A percentile compares a stretch with the other conserved stretches of the same genome.
phyloP scores from a whole-genome alignment of 2,888 invertebrate species.

The Cheilosia pagana region DNA sequence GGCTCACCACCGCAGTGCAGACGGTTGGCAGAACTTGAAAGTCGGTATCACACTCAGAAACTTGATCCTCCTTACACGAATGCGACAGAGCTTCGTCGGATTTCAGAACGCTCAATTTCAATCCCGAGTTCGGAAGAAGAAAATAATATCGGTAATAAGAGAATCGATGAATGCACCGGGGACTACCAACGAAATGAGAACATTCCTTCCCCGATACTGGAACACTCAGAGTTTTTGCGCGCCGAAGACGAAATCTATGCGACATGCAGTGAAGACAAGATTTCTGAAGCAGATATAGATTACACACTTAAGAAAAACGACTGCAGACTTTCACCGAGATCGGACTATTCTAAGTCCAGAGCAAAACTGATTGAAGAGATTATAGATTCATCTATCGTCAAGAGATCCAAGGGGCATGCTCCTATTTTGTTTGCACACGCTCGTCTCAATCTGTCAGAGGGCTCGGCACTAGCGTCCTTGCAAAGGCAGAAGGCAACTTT shows the following conservation, averaged over 20 bases:
- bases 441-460: conserved; percentile 92
- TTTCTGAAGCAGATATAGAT: conserved; percentile 85
- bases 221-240: conserved; percentile 86
- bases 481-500: conserved; percentile 91
- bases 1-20: conserved; percentile 90
- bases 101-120: conserved; percentile 90
- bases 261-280: conserved; percentile 83
- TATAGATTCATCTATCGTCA: conserved; percentile 87
- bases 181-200: conserved; percentile 86
- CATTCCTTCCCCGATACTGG: conserved; percentile 87
- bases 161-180: conserved; percentile 85
- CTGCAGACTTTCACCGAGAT: conserved; percentile 72
- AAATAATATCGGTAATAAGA: conserved; percentile 86
- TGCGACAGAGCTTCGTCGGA: conserved; percentile 88
- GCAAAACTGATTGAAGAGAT: conserved; percentile 88
- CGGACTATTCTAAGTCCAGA: conserved; percentile 79
- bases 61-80: conserved; percentile 87
- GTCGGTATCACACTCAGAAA: conserved; percentile 87
- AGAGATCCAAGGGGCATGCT: conserved; percentile 89
- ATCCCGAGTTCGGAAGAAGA: conserved; percentile 91
- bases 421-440: conserved; percentile 92
- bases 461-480: conserved; percentile 89
- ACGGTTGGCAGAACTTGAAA: conserved; percentile 87
- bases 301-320: conserved; percentile 82
- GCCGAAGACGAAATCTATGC: conserved; percentile 85